Percentiles rank a stretch among this genome's conserved stretches.
Conservation (phyloP, 2,888 invertebrate genomes). For the Phalera bucephala region DNA sequence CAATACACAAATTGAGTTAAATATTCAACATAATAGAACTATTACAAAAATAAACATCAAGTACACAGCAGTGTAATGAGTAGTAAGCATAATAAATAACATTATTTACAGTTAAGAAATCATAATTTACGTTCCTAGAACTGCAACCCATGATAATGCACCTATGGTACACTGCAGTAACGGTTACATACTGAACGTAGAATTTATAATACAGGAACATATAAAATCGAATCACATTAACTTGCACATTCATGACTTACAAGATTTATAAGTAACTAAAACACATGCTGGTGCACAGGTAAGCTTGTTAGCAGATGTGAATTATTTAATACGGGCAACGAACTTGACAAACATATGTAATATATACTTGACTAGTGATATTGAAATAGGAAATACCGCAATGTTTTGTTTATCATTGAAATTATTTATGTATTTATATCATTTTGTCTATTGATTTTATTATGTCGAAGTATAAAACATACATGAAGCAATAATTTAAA, state of each 20-base stretch:
- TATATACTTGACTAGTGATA: slow-evolving; percentile 68
- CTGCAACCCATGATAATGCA: slow-evolving; percentile 5
- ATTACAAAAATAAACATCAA: slow-evolving; percentile 64
- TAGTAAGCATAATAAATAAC: slow-evolving; percentile 33
- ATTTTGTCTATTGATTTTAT: too few species aligned
- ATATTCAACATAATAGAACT: slow-evolving; percentile 74
- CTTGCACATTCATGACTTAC: slow-evolving; percentile 18
- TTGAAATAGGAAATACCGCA: slow-evolving; percentile 38
- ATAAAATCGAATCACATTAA: slow-evolving; percentile 10
- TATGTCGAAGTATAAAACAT: slow-evolving; percentile 27
- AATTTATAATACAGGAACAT: slow-evolving; percentile 25
- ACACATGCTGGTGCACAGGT: background rate
- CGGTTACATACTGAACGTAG: background rate
- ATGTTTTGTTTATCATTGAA: background rate
- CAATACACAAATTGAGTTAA: slow-evolving; percentile 67
- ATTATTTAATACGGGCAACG: slow-evolving; percentile 13
- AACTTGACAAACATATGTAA: slow-evolving; percentile 18
- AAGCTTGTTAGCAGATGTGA: background rate
- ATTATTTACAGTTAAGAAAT: slow-evolving; percentile 21
- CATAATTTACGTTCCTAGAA: slow-evolving; percentile 15
- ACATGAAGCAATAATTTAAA: slow-evolving; percentile 16
- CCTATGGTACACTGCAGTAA: slow-evolving; percentile 12
- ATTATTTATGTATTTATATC: background rate
- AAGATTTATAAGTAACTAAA: background rate
- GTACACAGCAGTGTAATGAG: slow-evolving; percentile 45